Evolutionary conservation across 2,113 vertebrate species (phyloP).

Genomic region (Toxostoma redivivum): DNA sequence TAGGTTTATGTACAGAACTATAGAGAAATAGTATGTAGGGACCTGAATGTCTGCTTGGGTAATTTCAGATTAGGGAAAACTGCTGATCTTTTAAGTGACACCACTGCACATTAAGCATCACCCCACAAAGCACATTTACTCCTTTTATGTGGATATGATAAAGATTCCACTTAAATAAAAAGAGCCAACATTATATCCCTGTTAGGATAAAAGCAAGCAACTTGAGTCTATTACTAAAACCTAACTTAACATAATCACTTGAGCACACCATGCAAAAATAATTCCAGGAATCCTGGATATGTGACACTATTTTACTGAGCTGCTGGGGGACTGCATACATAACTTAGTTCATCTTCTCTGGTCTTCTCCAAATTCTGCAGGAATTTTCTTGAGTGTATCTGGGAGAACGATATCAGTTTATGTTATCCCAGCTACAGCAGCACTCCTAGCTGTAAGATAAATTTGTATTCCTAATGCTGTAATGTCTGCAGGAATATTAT

Average conservation of each 20-base stretch:
- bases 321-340: background rate
- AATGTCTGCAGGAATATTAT: constrained; percentile 16
- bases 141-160: background rate
- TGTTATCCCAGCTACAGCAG: background rate
- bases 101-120: background rate
- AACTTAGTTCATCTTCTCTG: background rate
- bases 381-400: background rate
- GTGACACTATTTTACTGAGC: background rate
- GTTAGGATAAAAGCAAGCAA: background rate
- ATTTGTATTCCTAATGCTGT: constrained; percentile 3
- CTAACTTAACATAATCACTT: background rate
- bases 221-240: background rate
- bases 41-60: background rate
- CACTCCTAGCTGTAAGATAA: background rate
- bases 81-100: background rate
- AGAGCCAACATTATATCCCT: background rate
- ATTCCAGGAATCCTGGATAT: background rate
- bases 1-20: background rate
- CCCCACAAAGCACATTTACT: background rate
- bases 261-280: background rate
- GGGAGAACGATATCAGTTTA: background rate
- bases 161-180: background rate
- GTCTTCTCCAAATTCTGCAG: background rate
- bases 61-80: background rate
- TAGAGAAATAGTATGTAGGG: background rate